Conservation (phyloP, 2,113 vertebrate species). For the Leptodactylus fuscus region DNA sequence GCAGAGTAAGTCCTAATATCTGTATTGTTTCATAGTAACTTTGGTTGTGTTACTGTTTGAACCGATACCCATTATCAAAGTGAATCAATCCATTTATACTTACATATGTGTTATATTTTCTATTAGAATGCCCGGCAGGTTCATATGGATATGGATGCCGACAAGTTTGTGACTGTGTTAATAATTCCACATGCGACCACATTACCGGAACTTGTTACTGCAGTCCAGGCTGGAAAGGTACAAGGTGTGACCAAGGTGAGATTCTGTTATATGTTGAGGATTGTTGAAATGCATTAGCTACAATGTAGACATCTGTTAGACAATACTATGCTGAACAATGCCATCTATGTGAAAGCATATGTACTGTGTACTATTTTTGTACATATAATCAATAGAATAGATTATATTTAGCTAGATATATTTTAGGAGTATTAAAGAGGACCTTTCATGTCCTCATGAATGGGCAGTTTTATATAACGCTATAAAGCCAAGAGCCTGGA, state of each 20-base stretch:
- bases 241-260: conserved; percentile 94
- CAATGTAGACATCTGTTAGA: not conserved
- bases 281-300: not conserved
- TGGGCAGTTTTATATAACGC: too few species aligned
- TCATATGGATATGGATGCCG: conserved; percentile 94
- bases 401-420: too few species aligned
- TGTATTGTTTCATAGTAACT: not conserved
- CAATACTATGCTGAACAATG: not conserved
- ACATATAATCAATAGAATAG: too few species aligned
- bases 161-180: conserved; percentile 94
- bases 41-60: not conserved
- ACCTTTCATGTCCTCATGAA: too few species aligned
- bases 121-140: conserved; percentile 86
- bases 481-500: too few species aligned
- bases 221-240: conserved; percentile 94
- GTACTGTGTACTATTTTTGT: not conserved
- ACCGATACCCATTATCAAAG: not conserved
- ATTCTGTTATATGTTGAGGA: not conserved
- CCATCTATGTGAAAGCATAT: not conserved
- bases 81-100: not conserved
- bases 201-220: conserved; percentile 97
- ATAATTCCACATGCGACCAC: conserved; percentile 97
- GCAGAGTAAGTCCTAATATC: conserved; percentile 81
- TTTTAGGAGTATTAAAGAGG: too few species aligned
- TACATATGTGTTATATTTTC: conserved; percentile 6